phyloP scores from a whole-genome alignment of 2,888 invertebrate species.

The Eledone cirrhosa region DNA sequence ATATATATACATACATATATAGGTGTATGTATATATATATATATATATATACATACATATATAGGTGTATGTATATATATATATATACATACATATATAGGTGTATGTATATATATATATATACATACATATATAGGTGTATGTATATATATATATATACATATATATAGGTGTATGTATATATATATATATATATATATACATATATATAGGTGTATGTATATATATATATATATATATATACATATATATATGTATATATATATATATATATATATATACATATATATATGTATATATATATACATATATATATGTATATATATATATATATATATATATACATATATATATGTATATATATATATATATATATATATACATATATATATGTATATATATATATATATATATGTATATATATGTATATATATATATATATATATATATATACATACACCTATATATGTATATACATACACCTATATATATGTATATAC shows the following conservation, averaged over 20 bases:
- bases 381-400: background rate
- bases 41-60: background rate
- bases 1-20: background rate
- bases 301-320: background rate
- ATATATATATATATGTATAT: background rate
- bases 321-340: background rate
- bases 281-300: constrained; percentile 12
- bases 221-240: background rate
- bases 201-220: no score
- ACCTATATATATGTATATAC: background rate
- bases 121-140: constrained; percentile 3
- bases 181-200: no score
- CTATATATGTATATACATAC: background rate
- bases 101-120: constrained; percentile 1
- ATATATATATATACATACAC: background rate
- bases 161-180: background rate
- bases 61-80: background rate
- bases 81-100: background rate
- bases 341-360: no score
- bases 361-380: constrained; percentile 1
- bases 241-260: background rate
- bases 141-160: background rate
- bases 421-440: background rate
- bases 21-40: background rate
- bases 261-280: background rate